Evolutionary conservation across 2,113 vertebrate species (phyloP).

Genomic region (Delphinus delphis): DNA sequence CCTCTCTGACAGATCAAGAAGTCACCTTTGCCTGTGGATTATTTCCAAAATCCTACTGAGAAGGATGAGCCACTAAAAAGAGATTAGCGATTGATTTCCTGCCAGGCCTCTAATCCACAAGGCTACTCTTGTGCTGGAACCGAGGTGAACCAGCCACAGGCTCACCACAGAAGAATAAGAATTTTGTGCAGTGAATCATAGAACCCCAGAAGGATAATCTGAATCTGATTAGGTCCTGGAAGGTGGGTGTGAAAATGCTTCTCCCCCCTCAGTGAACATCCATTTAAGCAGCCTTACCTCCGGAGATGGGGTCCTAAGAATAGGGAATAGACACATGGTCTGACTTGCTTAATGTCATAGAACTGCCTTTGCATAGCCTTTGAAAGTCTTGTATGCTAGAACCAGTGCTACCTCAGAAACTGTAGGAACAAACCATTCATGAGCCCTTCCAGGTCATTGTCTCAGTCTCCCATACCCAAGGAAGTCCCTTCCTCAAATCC

Average conservation of each 20-base stretch:
- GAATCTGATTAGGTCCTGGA: background rate
- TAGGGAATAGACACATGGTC: background rate
- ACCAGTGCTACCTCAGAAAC: background rate
- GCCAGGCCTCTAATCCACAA: constrained; percentile 55
- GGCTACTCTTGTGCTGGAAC: background rate
- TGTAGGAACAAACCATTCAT: background rate
- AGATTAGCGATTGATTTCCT: constrained; percentile 62
- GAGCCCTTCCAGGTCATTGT: background rate
- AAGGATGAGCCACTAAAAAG: constrained; percentile 58
- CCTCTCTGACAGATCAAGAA: constrained; percentile 32
- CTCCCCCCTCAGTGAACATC: background rate
- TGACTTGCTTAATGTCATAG: background rate
- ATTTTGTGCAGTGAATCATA: background rate
- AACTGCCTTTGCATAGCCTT: background rate
- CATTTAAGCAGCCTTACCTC: background rate
- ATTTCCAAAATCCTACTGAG: constrained; percentile 61
- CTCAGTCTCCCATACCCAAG: background rate
- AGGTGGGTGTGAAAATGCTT: background rate
- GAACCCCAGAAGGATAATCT: background rate
- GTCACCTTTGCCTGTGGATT: constrained; percentile 54
- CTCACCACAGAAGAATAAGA: background rate
- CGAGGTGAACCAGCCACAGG: background rate
- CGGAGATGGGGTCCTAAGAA: background rate
- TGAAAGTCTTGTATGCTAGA: background rate
- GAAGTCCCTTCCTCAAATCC: background rate